phyloP scores from a whole-genome alignment of 2,888 invertebrate species.

The Selenia dentaria region DNA sequence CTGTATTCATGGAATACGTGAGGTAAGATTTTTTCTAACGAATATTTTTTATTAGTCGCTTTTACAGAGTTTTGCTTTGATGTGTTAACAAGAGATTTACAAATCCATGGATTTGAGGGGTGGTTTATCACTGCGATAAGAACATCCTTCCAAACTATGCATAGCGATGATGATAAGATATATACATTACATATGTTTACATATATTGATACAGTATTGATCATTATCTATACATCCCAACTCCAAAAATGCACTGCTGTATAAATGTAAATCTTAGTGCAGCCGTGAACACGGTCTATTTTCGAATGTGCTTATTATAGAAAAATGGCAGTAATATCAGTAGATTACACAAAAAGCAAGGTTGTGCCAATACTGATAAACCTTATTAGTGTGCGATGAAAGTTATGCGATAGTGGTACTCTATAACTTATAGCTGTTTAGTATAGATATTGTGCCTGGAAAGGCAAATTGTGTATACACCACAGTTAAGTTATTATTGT shows the following conservation, averaged over 20 bases:
- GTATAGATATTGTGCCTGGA: background rate
- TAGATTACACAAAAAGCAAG: slow-evolving; percentile 4
- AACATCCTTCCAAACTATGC: slow-evolving; percentile 9
- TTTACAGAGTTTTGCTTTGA: no score
- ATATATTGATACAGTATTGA: no score
- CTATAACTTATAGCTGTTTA: background rate
- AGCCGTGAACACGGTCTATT: background rate
- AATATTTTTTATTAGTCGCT: no score
- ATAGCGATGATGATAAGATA: background rate
- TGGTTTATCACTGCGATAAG: slow-evolving; percentile 11
- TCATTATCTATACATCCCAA: no score
- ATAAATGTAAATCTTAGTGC: slow-evolving; percentile 1
- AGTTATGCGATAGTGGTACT: background rate
- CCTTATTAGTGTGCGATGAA: slow-evolving; percentile 4
- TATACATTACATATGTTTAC: background rate
- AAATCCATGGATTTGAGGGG: slow-evolving; percentile 1
- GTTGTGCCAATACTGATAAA: slow-evolving; percentile 7
- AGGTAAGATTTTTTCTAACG: no score
- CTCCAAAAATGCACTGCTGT: no score
- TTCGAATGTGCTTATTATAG: background rate
- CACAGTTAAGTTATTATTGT: no score
- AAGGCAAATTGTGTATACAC: no score
- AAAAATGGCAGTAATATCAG: background rate
- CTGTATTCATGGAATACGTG: no score
- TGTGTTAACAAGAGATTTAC: background rate